Base-by-base conservation (phyloP, 2,888 invertebrate species). In the Melinopterus prodromus region DNA sequence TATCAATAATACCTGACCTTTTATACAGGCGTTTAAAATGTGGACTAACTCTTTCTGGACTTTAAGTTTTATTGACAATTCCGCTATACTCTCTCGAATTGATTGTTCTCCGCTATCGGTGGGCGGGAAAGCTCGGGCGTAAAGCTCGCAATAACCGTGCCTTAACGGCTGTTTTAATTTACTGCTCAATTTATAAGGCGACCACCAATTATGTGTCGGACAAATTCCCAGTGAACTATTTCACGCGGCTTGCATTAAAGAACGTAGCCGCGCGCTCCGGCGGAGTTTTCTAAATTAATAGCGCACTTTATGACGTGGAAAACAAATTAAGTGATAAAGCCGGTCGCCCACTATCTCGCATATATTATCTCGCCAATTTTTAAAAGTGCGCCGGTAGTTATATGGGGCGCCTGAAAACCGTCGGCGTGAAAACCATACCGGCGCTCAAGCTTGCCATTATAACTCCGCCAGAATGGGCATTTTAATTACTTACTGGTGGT, bases 271-370 rank as follows among this genome's bases (percentile, higher is more conserved):
- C 26, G 26, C 26, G 26, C 26, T 26, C 26, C 16, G n/a, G 6
- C 71, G 71, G 35, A 71, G n/a, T 71, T 71, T 71, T 71, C 35
- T 35, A 71, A 71, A 71, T 71, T 71, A 71, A 71, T 71, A 71
- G 71, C 26, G 69, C 12, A 35, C 71, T 71, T 71, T 71, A 71
- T 71, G 71, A 35, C 15, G 71, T 35, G 71, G 71, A 71, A 71
- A 71, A 71, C 71, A 71, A 71, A 71, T 71, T 71, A 71, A 16
- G 71, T 71, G 71, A 71, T 71, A 71, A 71, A 71, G 71, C 71
- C 26, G 71, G 71, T 26, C 26, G 26, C 26, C 26, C 26, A 26
- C 26, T 26, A 26, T 26, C 26, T 26, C 26, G 26, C 26, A 26
- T 26, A 26, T 26, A 26, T 26, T 26, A 26, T 26, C 26, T 26